Evolutionary conservation across 1,140 invertebrate genomes (phyloP).

Genomic region (Eurosta solidaginis): DNA sequence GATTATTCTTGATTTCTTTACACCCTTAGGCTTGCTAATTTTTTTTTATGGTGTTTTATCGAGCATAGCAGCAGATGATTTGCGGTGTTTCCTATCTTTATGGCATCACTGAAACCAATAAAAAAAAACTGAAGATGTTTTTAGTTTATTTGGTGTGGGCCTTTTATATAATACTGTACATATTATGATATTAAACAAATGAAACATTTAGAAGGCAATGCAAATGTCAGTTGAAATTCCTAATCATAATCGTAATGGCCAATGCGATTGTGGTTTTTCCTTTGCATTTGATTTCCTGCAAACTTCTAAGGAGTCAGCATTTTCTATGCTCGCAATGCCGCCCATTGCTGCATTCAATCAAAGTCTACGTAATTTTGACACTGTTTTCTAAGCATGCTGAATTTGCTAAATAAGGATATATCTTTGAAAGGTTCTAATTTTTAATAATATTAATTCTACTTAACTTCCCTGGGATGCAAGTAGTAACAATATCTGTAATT

Average conservation of each 20-base stretch:
- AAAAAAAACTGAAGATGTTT: neutral
- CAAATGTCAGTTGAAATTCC: neutral
- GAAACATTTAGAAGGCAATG: neutral
- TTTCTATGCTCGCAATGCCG: too few relatives aligned
- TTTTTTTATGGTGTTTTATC: neutral
- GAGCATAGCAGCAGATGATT: neutral
- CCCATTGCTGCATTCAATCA: too few relatives aligned
- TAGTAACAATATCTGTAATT: too few relatives aligned
- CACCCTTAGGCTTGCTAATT: neutral
- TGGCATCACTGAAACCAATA: conserved; percentile 11
- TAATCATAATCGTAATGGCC: conserved; percentile 9
- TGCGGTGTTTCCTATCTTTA: neutral
- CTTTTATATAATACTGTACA: neutral
- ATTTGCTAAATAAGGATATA: too few relatives aligned
- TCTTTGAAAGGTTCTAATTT: too few relatives aligned
- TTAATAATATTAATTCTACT: too few relatives aligned
- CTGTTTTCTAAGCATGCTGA: too few relatives aligned
- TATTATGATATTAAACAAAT: neutral
- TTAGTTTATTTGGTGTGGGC: neutral
- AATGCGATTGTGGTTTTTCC: neutral
- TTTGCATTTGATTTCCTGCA: neutral
- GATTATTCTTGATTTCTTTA: neutral
- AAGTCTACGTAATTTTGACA: too few relatives aligned
- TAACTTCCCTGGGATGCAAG: too few relatives aligned
- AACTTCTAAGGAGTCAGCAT: neutral